phyloP scores from a whole-genome alignment of 2,888 invertebrate genomes.

The Eupsilia transversa region DNA sequence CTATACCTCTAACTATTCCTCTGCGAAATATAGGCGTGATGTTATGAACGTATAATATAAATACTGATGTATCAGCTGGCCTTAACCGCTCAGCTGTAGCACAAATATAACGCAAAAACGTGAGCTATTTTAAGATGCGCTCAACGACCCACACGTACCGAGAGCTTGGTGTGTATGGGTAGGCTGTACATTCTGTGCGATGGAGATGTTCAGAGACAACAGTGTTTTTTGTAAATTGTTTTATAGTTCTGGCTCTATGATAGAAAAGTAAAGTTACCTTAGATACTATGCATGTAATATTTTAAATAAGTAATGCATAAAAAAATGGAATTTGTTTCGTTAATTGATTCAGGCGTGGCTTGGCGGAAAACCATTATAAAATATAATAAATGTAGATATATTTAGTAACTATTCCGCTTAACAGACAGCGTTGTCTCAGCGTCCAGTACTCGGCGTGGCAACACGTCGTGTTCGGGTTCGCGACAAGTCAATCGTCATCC shows the following conservation, averaged over 20 bases:
- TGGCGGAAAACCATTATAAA: no score
- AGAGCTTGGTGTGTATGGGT: neutral
- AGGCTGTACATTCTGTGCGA: constrained; percentile 9
- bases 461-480: no score
- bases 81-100: constrained; percentile 60
- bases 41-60: constrained; percentile 10
- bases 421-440: no score
- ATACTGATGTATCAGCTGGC: constrained; percentile 13
- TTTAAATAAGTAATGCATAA: no score
- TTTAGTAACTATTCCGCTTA: no score
- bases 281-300: no score
- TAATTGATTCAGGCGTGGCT: no score
- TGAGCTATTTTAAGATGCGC: constrained; percentile 45
- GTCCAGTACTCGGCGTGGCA: no score
- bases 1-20: neutral
- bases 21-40: neutral
- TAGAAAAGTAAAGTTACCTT: neutral
- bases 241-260: neutral
- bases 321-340: no score
- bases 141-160: constrained; percentile 21
- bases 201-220: neutral
- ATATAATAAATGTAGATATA: no score
- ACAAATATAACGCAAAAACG: constrained; percentile 37
- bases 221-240: neutral
- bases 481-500: no score